phyloP scores from a whole-genome alignment of 2,113 vertebrate species.

The Colinus virginianus region DNA sequence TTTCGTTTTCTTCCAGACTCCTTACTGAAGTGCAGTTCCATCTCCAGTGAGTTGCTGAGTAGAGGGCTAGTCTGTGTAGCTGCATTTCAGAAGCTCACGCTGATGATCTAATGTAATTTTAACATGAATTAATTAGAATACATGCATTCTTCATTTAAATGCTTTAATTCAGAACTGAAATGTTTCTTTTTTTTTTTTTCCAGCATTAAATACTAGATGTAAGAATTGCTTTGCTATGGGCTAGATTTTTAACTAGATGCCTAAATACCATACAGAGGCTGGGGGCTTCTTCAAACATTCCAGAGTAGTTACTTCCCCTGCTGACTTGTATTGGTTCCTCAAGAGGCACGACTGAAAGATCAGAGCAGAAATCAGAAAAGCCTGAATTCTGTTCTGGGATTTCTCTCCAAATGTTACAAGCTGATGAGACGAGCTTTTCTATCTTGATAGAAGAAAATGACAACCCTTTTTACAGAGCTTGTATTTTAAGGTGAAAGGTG shows the following conservation, averaged over 20 bases:
- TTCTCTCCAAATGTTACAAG: not conserved
- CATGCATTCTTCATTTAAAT: not conserved
- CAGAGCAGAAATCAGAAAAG: conserved; percentile 23
- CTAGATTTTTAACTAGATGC: conserved; percentile 37
- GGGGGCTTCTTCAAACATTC: conserved; percentile 38
- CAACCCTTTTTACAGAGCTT: not conserved
- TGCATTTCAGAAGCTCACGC: not conserved
- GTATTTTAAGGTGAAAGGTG: not conserved
- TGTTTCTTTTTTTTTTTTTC: not conserved
- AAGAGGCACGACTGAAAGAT: not conserved
- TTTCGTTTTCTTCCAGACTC: conserved; percentile 3
- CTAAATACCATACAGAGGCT: conserved; percentile 22
- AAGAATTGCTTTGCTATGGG: conserved; percentile 7
- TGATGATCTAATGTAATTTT: not conserved
- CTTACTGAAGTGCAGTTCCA: not conserved
- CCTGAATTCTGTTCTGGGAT: conserved; percentile 13
- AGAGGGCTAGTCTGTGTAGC: not conserved
- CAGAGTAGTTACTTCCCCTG: not conserved
- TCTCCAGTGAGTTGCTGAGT: not conserved
- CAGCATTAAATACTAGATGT: conserved; percentile 8
- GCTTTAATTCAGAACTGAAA: not conserved
- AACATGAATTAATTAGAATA: conserved; percentile 18
- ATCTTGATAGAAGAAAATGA: not conserved
- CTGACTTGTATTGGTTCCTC: not conserved
- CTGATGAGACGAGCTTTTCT: not conserved